Conservation (phyloP, 30 jellyfish, hydroid and myxozoan genomes). For the Cassiopea andromeda region DNA sequence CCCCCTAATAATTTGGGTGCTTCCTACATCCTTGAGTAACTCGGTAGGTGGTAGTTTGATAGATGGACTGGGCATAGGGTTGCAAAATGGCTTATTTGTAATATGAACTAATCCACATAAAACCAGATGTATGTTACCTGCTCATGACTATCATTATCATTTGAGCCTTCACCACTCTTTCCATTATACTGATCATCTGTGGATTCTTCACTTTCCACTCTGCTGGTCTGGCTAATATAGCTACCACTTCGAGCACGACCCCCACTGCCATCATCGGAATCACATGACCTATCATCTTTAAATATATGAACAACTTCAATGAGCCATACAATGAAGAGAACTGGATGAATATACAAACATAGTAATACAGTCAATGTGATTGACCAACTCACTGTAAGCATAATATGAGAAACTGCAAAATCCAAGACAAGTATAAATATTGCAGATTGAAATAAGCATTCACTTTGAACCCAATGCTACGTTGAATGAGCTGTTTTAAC, state of each 20-base stretch:
- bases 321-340: background rate
- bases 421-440: no score
- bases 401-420: background rate
- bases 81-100: no score
- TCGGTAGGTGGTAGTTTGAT: no score
- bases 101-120: no score
- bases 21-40: no score
- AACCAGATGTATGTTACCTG: no score
- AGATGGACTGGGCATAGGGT: background rate
- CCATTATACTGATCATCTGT: slow-evolving; percentile 1
- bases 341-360: slow-evolving; percentile 2
- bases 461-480: background rate
- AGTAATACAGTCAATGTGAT: background rate
- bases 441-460: background rate
- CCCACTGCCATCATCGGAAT: slow-evolving; percentile 64
- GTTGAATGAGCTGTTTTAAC: background rate
- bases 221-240: slow-evolving; percentile 41
- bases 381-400: background rate
- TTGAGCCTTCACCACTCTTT: background rate
- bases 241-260: slow-evolving; percentile 56
- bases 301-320: background rate
- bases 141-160: slow-evolving; percentile 4
- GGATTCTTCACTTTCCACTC: slow-evolving; percentile 30
- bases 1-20: no score
- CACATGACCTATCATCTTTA: slow-evolving; percentile 64